These are phyloP conservation scores for Catajapyx aquilonaris DNA, from an alignment of 1,140 invertebrate species.

Conservation along the genomic window DNA sequence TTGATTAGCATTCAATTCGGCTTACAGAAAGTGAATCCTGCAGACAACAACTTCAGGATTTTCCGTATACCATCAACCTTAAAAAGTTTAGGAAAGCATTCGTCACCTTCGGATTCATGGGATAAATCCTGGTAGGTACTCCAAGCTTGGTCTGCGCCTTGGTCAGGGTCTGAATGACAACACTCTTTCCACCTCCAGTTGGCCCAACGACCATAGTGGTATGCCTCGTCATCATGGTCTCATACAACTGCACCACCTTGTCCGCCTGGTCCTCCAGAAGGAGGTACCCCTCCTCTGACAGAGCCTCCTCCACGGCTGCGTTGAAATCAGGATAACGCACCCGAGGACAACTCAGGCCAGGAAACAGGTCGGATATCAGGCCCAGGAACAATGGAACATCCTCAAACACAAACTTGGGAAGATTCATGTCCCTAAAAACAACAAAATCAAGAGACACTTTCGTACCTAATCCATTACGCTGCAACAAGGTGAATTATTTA, in stretches of 20 bases:
- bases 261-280: conserved; percentile 53
- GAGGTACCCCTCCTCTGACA: conserved; percentile 43
- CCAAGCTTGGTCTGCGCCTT: conserved; percentile 55
- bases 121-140: conserved; percentile 48
- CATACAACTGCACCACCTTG: conserved; percentile 74
- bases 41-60: conserved; percentile 26
- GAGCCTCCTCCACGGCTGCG: conserved; percentile 41
- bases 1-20: no score
- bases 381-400: conserved; percentile 75
- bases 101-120: conserved; percentile 58
- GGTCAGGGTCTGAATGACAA: conserved; percentile 57
- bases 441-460: no score
- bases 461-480: no score
- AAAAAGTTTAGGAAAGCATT: conserved; percentile 19
- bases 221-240: conserved; percentile 83
- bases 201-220: conserved; percentile 79
- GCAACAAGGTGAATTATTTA: no score
- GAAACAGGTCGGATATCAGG: conserved; percentile 71
- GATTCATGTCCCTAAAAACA: conserved; percentile 54
- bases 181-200: conserved; percentile 73
- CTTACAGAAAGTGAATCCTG: no score
- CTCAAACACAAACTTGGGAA: conserved; percentile 77
- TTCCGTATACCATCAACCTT: conserved; percentile 18
- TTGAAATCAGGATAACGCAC: conserved; percentile 69
- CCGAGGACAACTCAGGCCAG: conserved; percentile 63